These are phyloP conservation scores for Eulemur mongoz DNA, from an alignment of 2,797 vertebrate species.

Conservation along the genomic window DNA sequence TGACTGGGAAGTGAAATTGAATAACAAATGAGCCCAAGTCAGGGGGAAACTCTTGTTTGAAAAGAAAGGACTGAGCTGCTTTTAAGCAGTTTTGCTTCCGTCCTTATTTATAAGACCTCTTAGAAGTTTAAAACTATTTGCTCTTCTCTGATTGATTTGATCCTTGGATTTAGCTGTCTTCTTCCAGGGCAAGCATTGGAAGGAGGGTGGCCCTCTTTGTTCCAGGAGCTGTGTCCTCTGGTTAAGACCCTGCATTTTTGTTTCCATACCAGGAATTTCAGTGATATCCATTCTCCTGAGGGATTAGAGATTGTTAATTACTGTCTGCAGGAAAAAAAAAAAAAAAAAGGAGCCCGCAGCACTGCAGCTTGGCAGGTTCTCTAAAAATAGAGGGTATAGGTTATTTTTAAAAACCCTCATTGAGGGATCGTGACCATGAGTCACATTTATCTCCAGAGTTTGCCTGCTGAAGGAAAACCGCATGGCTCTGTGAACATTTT, in stretches of 20 bases:
- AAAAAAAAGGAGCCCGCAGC: neutral
- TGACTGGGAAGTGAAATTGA: slow-evolving; percentile 72
- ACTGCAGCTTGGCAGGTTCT: neutral
- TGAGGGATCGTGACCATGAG: slow-evolving; percentile 41
- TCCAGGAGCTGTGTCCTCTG: neutral
- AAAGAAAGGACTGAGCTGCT: slow-evolving; percentile 52
- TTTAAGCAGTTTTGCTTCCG: slow-evolving; percentile 61
- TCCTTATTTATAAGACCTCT: slow-evolving; percentile 62
- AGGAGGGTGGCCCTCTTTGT: neutral
- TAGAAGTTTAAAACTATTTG: slow-evolving; percentile 58
- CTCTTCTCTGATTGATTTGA: slow-evolving; percentile 35
- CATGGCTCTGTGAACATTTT: neutral
- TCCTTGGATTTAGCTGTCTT: neutral
- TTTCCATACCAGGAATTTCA: neutral
- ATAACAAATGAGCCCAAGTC: slow-evolving; percentile 75
- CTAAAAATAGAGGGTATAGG: slow-evolving; percentile 59
- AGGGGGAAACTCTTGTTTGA: slow-evolving; percentile 50
- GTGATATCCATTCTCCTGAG: neutral
- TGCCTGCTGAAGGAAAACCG: slow-evolving; percentile 44
- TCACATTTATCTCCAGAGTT: slow-evolving; percentile 43
- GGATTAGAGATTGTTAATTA: slow-evolving; percentile 27
- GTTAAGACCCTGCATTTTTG: neutral
- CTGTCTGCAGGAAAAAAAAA: neutral
- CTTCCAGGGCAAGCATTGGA: neutral
- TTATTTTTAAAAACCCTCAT: slow-evolving; percentile 69